Conservation (phyloP, 2,888 invertebrate species). For the Zygaena filipendulae region DNA sequence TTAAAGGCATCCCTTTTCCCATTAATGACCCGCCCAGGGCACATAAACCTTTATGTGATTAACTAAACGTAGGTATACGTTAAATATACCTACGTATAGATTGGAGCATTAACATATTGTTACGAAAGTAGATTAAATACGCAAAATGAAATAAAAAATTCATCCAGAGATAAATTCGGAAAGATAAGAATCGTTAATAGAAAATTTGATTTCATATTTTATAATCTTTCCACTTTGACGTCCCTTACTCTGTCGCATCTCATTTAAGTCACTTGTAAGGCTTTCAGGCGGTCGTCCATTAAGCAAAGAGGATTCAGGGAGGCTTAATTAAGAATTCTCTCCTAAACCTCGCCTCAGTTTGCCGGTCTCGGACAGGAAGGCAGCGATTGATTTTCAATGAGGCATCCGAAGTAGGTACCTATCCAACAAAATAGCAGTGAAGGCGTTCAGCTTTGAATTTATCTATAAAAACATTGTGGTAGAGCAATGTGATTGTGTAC, state of each 20-base stretch:
- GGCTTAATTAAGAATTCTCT: slow-evolving; percentile 66
- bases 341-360: slow-evolving; percentile 47
- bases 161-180: no score
- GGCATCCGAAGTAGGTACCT: no score
- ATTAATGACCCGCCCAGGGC: slow-evolving; percentile 32
- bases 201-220: neutral
- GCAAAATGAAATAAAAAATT: no score
- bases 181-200: no score
- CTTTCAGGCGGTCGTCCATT: slow-evolving; percentile 54
- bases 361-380: slow-evolving; percentile 46
- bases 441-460: slow-evolving; percentile 33
- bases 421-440: slow-evolving; percentile 40
- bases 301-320: slow-evolving; percentile 54
- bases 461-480: slow-evolving; percentile 41
- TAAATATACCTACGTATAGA: no score
- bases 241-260: slow-evolving; percentile 32
- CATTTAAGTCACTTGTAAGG: slow-evolving; percentile 47
- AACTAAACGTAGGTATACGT: slow-evolving; percentile 18
- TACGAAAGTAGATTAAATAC: no score
- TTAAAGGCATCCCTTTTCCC: slow-evolving; percentile 39
- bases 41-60: slow-evolving; percentile 16
- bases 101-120: no score
- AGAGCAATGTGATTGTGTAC: no score
- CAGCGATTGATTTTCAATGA: slow-evolving; percentile 65
- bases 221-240: neutral